Conservation (phyloP, 2,797 vertebrate genomes). For the Semotilus atromaculatus region DNA sequence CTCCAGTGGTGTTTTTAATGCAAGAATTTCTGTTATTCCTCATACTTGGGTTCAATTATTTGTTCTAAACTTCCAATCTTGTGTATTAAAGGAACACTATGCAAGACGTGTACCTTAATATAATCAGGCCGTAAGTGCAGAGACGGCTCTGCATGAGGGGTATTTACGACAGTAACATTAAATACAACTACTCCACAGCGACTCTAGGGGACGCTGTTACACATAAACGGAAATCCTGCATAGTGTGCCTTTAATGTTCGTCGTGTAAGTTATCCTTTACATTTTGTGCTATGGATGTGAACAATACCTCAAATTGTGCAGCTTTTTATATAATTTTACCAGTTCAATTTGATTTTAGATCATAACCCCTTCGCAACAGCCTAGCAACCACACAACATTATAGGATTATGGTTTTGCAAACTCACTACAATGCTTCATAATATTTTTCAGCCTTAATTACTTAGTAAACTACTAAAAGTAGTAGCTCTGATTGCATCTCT, state of each 20-base stretch:
- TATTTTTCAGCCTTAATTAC: neutral
- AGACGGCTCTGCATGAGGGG: no score
- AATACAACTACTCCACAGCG: no score
- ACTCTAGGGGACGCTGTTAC: no score
- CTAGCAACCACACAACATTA: neutral
- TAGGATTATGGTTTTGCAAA: neutral
- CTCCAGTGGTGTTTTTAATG: neutral
- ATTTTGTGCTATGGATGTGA: neutral
- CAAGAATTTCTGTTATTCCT: neutral
- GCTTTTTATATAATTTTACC: neutral
- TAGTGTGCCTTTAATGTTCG: no score
- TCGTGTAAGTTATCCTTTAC: neutral
- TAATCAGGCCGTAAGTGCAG: no score
- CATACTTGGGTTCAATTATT: neutral
- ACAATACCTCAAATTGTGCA: neutral
- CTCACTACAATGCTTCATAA: neutral
- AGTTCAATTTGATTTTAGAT: neutral
- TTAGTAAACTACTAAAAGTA: neutral
- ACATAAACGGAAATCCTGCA: no score
- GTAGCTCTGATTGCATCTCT: conserved; percentile 37
- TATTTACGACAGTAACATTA: no score
- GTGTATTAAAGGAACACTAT: no score
- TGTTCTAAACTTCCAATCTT: neutral
- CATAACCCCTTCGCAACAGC: neutral
- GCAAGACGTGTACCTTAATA: no score